Evolutionary conservation across 2,113 vertebrate genomes (phyloP).

Genomic region (Argyrosomus japonicus): DNA sequence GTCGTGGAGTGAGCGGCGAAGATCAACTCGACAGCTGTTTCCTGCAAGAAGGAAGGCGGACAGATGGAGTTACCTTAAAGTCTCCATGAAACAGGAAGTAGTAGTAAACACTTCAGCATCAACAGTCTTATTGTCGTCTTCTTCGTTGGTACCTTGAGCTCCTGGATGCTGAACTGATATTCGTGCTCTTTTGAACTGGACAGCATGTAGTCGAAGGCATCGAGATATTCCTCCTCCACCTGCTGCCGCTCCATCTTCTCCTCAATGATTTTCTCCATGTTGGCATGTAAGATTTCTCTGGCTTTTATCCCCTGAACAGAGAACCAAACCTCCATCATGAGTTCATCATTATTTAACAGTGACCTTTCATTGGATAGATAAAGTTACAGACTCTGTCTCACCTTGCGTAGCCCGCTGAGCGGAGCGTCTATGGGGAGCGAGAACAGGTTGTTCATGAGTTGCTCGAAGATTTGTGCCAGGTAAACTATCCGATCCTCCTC

Average conservation of each 20-base stretch:
- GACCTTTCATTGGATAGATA: neutral
- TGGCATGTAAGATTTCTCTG: constrained; percentile 89
- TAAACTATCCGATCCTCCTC: constrained; percentile 88
- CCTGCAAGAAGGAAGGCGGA: constrained; percentile 82
- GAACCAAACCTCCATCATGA: neutral
- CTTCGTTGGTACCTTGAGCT: constrained; percentile 90
- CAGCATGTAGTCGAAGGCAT: constrained; percentile 93
- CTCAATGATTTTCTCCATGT: constrained; percentile 93
- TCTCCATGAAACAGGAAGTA: neutral
- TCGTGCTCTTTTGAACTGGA: constrained; percentile 89
- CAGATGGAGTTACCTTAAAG: neutral
- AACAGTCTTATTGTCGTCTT: neutral
- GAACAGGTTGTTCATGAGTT: constrained; percentile 97
- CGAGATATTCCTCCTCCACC: constrained; percentile 80
- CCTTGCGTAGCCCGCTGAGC: constrained; percentile 96
- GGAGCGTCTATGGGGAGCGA: constrained; percentile 94
- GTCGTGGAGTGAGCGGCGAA: constrained; percentile 98
- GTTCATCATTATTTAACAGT: neutral
- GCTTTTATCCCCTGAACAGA: constrained; percentile 92
- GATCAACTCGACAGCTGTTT: constrained; percentile 94
- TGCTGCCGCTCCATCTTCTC: constrained; percentile 88
- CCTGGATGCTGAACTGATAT: constrained; percentile 89
- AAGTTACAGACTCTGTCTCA: constrained; percentile 68
- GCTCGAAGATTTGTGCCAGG: constrained; percentile 91
- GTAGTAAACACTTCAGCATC: too few relatives aligned